Conservation (phyloP, 2,888 invertebrate genomes). For the Cloeon dipterum region DNA sequence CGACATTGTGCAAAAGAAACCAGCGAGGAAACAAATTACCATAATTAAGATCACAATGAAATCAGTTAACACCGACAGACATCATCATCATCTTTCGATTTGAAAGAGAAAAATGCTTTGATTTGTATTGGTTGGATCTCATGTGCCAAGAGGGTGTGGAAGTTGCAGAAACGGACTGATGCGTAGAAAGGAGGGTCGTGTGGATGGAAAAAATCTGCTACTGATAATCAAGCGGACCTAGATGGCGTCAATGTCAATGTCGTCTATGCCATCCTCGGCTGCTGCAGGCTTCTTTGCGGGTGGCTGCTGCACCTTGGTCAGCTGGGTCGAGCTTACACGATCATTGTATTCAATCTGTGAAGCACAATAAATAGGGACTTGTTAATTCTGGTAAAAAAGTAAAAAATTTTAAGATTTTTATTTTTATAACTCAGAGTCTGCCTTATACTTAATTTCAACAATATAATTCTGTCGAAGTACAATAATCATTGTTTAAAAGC, state of each 20-base stretch:
- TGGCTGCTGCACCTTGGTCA: slow-evolving; percentile 33
- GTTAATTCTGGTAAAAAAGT: background rate
- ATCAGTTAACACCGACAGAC: no score
- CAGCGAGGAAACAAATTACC: no score
- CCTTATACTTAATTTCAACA: slow-evolving; percentile 2
- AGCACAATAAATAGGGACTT: slow-evolving; percentile 5
- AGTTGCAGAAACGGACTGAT: no score
- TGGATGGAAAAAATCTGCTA: background rate
- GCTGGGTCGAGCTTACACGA: slow-evolving; percentile 51
- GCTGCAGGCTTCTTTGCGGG: slow-evolving; percentile 23
- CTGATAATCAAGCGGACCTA: slow-evolving; percentile 22
- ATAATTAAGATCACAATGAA: no score
- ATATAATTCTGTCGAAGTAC: background rate
- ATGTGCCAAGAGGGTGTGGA: no score
- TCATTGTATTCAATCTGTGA: slow-evolving; percentile 69
- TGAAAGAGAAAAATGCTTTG: background rate
- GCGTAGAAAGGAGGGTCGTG: background rate
- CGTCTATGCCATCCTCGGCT: slow-evolving; percentile 53
- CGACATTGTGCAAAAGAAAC: no score
- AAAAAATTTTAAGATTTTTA: background rate
- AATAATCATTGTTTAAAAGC: background rate
- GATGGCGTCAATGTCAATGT: slow-evolving; percentile 84
- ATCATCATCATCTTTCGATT: no score
- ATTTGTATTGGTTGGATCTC: background rate
- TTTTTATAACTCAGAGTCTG: slow-evolving; percentile 1